Evolutionary conservation across 2,797 vertebrate species (phyloP).

Genomic region (Eidolon dupreanum): DNA sequence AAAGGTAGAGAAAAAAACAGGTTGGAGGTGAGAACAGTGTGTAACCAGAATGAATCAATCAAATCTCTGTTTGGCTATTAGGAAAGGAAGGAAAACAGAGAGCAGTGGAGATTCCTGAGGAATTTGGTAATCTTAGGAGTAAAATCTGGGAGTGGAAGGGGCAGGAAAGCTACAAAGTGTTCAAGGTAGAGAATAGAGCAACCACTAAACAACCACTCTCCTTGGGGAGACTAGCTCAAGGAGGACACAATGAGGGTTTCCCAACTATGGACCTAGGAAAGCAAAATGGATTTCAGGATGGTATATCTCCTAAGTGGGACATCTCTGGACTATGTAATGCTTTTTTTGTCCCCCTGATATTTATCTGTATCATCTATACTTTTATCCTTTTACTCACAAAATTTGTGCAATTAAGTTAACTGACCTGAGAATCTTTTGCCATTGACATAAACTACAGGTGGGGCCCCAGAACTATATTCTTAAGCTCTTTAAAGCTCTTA

Average conservation of each 20-base stretch:
- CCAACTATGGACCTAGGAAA: neutral
- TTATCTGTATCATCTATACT: neutral
- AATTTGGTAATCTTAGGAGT: neutral
- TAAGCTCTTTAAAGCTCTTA: neutral
- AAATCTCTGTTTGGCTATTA: neutral
- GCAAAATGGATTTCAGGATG: neutral
- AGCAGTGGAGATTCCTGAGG: neutral
- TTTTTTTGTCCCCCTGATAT: neutral
- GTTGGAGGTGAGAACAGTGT: neutral
- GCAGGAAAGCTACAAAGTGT: neutral
- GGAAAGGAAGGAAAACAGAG: neutral
- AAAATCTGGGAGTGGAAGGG: neutral
- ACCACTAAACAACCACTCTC: neutral
- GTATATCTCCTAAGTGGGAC: neutral
- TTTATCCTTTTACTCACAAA: neutral
- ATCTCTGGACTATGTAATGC: neutral
- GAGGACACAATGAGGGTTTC: neutral
- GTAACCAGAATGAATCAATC: neutral
- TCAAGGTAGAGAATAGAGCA: neutral
- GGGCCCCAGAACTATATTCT: no score
- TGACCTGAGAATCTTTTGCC: neutral
- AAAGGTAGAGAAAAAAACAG: neutral
- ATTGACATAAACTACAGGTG: neutral
- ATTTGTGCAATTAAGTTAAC: neutral
- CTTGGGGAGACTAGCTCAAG: no score